A percentile compares a stretch with the other conserved stretches of the same genome.
These are phyloP conservation scores for Riptortus pedestris DNA, from an alignment of 1,140 invertebrate species.

Conservation along the genomic window DNA sequence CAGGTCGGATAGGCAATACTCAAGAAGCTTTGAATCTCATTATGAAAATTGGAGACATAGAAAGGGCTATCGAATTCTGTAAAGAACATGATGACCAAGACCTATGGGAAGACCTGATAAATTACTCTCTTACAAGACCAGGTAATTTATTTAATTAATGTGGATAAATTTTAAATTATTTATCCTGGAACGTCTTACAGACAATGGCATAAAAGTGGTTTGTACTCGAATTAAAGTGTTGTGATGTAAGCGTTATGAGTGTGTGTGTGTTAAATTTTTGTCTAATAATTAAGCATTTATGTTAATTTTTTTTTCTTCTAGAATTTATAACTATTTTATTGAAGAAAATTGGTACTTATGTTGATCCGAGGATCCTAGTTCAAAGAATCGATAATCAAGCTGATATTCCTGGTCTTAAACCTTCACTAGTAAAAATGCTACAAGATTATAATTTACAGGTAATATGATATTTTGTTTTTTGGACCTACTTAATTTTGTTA, in stretches of 20 bases:
- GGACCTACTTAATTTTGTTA: neutral
- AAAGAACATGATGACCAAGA: constrained; percentile 91
- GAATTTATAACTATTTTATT: constrained; percentile 66
- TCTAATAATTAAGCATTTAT: too few species aligned
- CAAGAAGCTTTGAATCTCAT: constrained; percentile 85
- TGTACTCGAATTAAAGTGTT: too few species aligned
- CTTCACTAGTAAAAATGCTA: constrained; percentile 89
- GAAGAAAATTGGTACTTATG: constrained; percentile 75
- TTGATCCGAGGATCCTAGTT: constrained; percentile 81
- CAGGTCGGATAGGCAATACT: constrained; percentile 80
- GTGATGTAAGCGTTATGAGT: too few species aligned
- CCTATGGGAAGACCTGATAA: constrained; percentile 88
- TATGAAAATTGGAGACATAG: constrained; percentile 76
- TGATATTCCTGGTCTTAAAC: constrained; percentile 78
- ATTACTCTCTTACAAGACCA: constrained; percentile 78
- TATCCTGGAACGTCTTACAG: too few species aligned
- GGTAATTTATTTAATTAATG: constrained; percentile 37
- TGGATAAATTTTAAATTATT: neutral
- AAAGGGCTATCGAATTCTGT: constrained; percentile 92
- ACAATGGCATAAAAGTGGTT: too few species aligned
- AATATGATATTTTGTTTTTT: constrained; percentile 23
- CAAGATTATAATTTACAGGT: constrained; percentile 88
- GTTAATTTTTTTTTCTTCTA: constrained; percentile 36
- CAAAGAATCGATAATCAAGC: constrained; percentile 70
- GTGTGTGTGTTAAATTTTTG: too few species aligned